Conservation (phyloP, 53 echinoderm and acorn worm genomes). For the Luidia sarsii region DNA sequence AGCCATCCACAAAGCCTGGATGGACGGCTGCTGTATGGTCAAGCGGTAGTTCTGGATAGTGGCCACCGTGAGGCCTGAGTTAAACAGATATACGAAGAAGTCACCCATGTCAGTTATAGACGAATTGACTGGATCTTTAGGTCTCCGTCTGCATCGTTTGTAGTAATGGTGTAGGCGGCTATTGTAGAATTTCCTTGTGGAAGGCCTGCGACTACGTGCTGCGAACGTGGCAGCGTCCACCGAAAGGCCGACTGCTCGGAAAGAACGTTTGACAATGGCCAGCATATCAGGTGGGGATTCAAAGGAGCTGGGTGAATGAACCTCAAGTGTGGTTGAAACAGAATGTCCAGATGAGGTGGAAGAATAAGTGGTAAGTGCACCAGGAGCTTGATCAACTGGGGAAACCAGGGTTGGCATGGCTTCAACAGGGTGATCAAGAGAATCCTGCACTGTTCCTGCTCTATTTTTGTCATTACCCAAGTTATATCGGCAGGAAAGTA, state of each 20-base stretch:
- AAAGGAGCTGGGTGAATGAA: constrained; percentile 3
- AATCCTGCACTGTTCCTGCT: not conserved
- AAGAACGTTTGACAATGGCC: not conserved
- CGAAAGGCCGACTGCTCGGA: constrained; percentile 27
- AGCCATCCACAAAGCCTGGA: not conserved
- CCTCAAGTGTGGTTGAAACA: not conserved
- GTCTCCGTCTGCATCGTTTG: not conserved
- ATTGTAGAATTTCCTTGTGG: constrained; percentile 9
- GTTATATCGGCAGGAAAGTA: too few species aligned
- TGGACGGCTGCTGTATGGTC: not conserved
- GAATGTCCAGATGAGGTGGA: constrained; percentile 1
- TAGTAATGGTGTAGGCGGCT: not conserved
- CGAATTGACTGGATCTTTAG: not conserved
- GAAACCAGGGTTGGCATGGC: constrained; percentile 11
- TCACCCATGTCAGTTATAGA: not conserved
- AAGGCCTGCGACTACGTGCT: not conserved
- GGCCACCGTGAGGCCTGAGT: not conserved
- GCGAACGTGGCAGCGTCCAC: too few species aligned
- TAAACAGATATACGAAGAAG: constrained; percentile 6
- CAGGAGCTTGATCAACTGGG: not conserved
- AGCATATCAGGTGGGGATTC: constrained; percentile 26
- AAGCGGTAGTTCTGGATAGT: constrained; percentile 16
- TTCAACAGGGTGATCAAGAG: not conserved
- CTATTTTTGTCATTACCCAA: not conserved
- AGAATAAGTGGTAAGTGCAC: not conserved